Percentiles rank a stretch among this genome's conserved stretches.
phyloP scores from a whole-genome alignment of 2,797 vertebrate genomes.

The Pyrocephalus nanus region DNA sequence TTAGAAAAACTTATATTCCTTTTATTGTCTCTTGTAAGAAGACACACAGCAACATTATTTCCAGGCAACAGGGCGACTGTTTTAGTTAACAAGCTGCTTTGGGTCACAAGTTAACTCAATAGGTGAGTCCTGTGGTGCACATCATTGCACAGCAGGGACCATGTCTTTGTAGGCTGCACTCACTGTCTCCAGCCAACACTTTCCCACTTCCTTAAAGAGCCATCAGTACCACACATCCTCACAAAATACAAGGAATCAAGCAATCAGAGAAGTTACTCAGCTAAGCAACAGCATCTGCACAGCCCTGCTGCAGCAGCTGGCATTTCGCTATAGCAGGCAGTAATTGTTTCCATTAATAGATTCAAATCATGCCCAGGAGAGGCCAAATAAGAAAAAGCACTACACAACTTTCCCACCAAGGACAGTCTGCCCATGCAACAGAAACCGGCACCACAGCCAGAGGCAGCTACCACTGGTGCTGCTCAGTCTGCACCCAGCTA shows the following conservation, averaged over 20 bases:
- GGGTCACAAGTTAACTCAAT: not conserved
- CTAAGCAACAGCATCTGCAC: not conserved
- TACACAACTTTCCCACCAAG: not conserved
- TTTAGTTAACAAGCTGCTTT: not conserved
- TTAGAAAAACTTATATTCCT: not conserved
- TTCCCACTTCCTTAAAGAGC: not conserved
- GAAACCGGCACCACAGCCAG: not conserved
- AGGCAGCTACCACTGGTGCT: not conserved
- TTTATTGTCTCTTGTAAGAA: not conserved
- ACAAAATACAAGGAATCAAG: not conserved
- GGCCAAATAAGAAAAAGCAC: slow-evolving; percentile 13
- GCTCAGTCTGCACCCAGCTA: not conserved
- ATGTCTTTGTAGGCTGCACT: not conserved
- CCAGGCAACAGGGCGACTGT: not conserved
- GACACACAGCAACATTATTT: not conserved
- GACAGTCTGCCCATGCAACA: not conserved
- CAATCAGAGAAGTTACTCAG: not conserved
- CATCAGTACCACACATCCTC: not conserved
- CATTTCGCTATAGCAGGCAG: not conserved
- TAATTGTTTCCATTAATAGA: slow-evolving; percentile 59
- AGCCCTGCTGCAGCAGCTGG: slow-evolving; percentile 6
- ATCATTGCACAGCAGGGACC: not conserved
- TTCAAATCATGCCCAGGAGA: not conserved
- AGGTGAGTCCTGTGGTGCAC: not conserved
- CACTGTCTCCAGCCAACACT: not conserved